Evolutionary conservation across 2,888 invertebrate genomes (phyloP), one percentile per base, ranked within the genome.

Genomic region (Perithous albicinctus): DNA sequence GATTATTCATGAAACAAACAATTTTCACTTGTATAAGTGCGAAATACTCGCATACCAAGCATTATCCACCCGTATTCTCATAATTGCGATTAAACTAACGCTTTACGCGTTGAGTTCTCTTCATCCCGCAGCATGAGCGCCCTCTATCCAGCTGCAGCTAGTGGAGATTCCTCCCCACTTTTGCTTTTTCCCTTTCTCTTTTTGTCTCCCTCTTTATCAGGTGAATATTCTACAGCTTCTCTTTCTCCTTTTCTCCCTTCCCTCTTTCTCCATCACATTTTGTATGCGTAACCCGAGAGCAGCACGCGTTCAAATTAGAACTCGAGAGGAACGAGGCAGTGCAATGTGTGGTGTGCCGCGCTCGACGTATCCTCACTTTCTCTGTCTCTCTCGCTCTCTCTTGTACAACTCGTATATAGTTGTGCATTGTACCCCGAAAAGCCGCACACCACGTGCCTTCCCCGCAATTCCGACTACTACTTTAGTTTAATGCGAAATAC

Each of bases 1-100:
- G 69, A 81, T 78, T 78, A 81, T 81, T 81, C 77, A 64, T 67
- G 73, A 74, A 73, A 73, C 73, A 81, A 78, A 81, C 77, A 78
- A 81, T 78, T 81, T 73, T 64, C 56, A 59, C 73, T 35, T 1
- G 64, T 63, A 64, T 64, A n/a, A 61, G 61, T 69, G 77, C 46
- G 43, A 54, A 72, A 67, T 51, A 54, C 32, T 46, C 32, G 32
- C 23, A 10, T 20, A 18, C 20, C 10, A 18, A 41, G n/a, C 75
- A 1, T 43, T 10, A 6, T 15, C 10, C 51, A 0, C 7, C n/a
- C 63, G 12, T 26, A 18, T 41, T 26, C 72, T 59, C 67, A 73
- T 81, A 76, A 77, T 78, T 48, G 35, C 69, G 61, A 69, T n/a
- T n/a, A n/a, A 73, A 69, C 73, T 38, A 56, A 61, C 38, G 73